Percentiles rank a stretch among this genome's conserved stretches.
These are phyloP conservation scores for Scaeva pyrastri DNA, from an alignment of 2,888 invertebrate species.

Conservation along the genomic window DNA sequence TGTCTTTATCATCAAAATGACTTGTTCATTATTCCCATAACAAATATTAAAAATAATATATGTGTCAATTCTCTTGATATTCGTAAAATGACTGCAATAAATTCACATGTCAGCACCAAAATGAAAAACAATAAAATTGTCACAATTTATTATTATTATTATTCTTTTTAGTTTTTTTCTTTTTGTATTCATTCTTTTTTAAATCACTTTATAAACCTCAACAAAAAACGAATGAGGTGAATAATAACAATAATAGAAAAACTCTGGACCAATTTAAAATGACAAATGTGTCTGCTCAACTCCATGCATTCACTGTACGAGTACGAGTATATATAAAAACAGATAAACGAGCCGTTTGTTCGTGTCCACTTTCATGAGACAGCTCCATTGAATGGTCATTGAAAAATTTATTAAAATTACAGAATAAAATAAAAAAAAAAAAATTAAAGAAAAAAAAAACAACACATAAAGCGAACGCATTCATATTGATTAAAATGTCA, in stretches of 20 bases:
- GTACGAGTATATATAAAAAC: neutral
- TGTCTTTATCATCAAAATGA: neutral
- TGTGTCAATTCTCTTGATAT: slow-evolving; percentile 16
- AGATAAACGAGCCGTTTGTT: slow-evolving; percentile 32
- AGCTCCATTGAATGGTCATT: slow-evolving; percentile 37
- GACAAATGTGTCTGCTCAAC: slow-evolving; percentile 74
- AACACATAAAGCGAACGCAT: slow-evolving; percentile 75
- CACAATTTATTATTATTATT: slow-evolving; percentile 43
- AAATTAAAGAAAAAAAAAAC: too few species aligned
- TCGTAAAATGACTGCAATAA: slow-evolving; percentile 34
- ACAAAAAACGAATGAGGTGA: slow-evolving; percentile 41
- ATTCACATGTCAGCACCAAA: slow-evolving; percentile 39
- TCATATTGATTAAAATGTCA: slow-evolving; percentile 83
- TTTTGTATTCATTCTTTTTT: too few species aligned
- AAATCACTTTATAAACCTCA: slow-evolving; percentile 52
- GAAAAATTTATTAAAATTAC: slow-evolving; percentile 21
- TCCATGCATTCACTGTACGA: slow-evolving; percentile 21
- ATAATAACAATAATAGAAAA: slow-evolving; percentile 37
- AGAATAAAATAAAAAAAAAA: slow-evolving; percentile 32
- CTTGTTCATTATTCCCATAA: neutral
- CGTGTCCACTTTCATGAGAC: slow-evolving; percentile 46
- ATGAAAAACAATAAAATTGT: slow-evolving; percentile 62
- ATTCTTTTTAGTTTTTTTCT: slow-evolving; percentile 29
- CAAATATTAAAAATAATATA: slow-evolving; percentile 11
- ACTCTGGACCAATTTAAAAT: slow-evolving; percentile 73